Evolutionary conservation across 2,113 vertebrate genomes (phyloP).

Genomic region (Ceratotherium simum): DNA sequence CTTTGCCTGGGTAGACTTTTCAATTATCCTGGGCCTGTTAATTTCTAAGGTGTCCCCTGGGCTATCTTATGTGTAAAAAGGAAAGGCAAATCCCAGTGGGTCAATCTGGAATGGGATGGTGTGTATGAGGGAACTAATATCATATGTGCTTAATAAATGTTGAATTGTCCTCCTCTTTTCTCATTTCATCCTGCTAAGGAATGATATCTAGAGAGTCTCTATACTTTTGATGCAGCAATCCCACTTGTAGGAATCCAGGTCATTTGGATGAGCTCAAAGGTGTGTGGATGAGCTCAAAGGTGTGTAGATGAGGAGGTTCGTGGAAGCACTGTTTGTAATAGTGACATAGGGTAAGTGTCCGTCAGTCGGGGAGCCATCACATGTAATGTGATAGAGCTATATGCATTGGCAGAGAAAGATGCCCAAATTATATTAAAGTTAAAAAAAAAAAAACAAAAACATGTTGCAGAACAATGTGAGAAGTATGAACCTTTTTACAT

Average conservation of each 20-base stretch:
- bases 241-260: not conserved
- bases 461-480: not conserved
- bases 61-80: not conserved
- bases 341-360: not conserved
- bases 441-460: not conserved
- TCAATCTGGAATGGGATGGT: not conserved
- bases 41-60: not conserved
- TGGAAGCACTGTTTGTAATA: not conserved
- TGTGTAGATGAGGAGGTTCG: not conserved
- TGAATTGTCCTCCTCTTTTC: not conserved
- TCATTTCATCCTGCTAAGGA: not conserved
- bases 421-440: not conserved
- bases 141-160: not conserved
- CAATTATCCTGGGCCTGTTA: not conserved
- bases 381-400: not conserved
- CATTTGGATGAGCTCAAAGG: not conserved
- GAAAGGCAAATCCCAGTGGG: not conserved
- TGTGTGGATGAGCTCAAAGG: not conserved
- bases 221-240: not conserved
- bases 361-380: accelerated
- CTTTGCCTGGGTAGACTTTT: not conserved
- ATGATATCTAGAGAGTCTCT: not conserved
- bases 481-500: not conserved
- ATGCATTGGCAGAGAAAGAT: not conserved
- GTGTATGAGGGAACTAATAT: not conserved